Percentiles rank a stretch among this genome's conserved stretches.
Evolutionary conservation across 2,113 vertebrate species (phyloP).

Genomic region (Pomatostomus ruficeps): DNA sequence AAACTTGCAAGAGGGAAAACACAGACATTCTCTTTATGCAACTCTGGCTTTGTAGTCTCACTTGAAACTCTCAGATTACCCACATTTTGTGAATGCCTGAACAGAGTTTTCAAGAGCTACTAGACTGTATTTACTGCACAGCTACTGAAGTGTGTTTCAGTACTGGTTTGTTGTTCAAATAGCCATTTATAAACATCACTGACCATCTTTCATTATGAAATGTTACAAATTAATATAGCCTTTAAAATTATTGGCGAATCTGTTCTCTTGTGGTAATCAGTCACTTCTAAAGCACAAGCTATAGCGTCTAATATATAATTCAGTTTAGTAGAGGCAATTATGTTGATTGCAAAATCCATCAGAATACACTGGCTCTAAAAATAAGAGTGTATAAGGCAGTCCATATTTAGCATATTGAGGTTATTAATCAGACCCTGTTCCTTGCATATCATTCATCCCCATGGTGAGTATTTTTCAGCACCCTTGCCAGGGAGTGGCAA

Average conservation of each 20-base stretch:
- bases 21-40: not conserved
- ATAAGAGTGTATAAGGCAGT: not conserved
- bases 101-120: not conserved
- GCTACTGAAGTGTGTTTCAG: not conserved
- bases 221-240: not conserved
- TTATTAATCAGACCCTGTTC: conserved; percentile 24
- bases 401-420: conserved; percentile 33
- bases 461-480: not conserved
- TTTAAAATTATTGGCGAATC: not conserved
- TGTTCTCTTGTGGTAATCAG: conserved; percentile 6
- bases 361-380: conserved; percentile 36
- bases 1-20: not conserved
- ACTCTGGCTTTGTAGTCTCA: not conserved
- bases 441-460: not conserved
- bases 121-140: not conserved
- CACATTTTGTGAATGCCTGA: not conserved
- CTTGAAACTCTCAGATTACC: not conserved
- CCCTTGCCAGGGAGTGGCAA: not conserved
- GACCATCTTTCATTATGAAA: not conserved
- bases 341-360: conserved; percentile 46
- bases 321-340: conserved; percentile 21
- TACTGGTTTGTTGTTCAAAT: not conserved
- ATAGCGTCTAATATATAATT: not conserved
- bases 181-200: not conserved
- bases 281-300: not conserved